Evolutionary conservation across 2,888 invertebrate species (phyloP).

Genomic region (Palloptera scutellata): DNA sequence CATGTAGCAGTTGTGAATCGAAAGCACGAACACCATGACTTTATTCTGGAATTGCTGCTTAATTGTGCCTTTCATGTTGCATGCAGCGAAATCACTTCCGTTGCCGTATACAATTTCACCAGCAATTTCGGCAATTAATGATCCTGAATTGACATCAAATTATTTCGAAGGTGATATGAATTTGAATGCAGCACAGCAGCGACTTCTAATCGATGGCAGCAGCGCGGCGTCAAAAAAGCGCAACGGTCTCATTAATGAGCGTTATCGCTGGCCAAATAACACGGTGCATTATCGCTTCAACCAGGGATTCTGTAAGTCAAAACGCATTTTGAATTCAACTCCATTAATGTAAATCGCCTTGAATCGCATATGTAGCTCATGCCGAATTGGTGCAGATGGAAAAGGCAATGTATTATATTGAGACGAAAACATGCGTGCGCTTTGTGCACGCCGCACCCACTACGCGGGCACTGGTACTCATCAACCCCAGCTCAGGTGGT

Average conservation of each 20-base stretch:
- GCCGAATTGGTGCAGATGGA: constrained; percentile 8
- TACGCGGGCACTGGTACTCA: constrained; percentile 7
- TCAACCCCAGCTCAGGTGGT: constrained; percentile 62
- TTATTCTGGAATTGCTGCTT: too few species aligned
- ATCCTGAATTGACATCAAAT: constrained; percentile 3
- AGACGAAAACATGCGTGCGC: constrained; percentile 38
- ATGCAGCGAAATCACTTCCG: neutral
- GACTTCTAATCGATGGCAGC: neutral
- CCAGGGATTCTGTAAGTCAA: constrained; percentile 36
- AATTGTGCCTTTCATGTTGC: neutral
- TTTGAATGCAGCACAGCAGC: constrained; percentile 21
- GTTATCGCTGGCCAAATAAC: constrained; percentile 24
- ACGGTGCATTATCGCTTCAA: constrained; percentile 38
- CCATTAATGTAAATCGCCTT: neutral
- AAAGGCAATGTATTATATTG: constrained; percentile 41
- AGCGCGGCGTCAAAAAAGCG: neutral
- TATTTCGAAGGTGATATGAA: constrained; percentile 27
- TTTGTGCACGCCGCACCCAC: constrained; percentile 33
- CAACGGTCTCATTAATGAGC: constrained; percentile 17
- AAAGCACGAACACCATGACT: too few species aligned
- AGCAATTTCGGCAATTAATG: neutral
- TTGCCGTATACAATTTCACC: neutral
- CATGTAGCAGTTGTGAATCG: too few species aligned
- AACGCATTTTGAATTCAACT: neutral
- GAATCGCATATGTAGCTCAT: constrained; percentile 13